phyloP scores from a whole-genome alignment of 2,113 vertebrate species.

The Suncus etruscus region DNA sequence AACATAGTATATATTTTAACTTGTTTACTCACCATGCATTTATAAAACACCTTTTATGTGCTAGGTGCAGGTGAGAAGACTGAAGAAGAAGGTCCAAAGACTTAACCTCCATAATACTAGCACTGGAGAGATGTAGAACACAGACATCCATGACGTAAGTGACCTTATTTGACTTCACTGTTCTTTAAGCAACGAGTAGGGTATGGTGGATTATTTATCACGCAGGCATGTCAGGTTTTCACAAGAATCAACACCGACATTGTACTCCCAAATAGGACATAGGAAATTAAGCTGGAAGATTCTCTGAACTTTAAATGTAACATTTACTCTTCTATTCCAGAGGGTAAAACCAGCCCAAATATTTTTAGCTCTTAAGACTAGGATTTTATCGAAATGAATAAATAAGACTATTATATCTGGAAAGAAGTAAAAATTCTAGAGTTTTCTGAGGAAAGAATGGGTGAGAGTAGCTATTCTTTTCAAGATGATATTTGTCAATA shows the following conservation, averaged over 20 bases:
- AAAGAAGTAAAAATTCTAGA: conserved; percentile 30
- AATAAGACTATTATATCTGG: not conserved
- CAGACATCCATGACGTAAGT: not conserved
- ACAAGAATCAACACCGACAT: not conserved
- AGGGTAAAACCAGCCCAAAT: not conserved
- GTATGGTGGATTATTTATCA: conserved; percentile 19
- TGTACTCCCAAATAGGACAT: conserved; percentile 6
- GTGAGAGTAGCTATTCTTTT: not conserved
- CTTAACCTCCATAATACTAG: not conserved
- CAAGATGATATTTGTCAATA: not conserved
- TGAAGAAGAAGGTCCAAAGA: conserved; percentile 28
- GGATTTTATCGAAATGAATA: conserved; percentile 27
- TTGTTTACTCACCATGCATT: conserved; percentile 17
- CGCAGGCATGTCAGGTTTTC: conserved; percentile 12
- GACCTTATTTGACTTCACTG: not conserved
- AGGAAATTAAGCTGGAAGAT: conserved; percentile 47
- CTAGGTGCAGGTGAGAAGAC: conserved; percentile 19
- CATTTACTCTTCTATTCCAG: conserved; percentile 20
- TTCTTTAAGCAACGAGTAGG: conserved; percentile 39
- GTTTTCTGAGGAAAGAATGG: not conserved
- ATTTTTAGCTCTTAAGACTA: conserved; percentile 58
- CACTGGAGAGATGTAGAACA: not conserved
- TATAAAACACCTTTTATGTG: not conserved
- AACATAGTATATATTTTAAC: not conserved
- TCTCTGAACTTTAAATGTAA: conserved; percentile 50